Evolutionary conservation across 2,797 vertebrate genomes (phyloP).

Genomic region (Catamblyrhynchus diadema): DNA sequence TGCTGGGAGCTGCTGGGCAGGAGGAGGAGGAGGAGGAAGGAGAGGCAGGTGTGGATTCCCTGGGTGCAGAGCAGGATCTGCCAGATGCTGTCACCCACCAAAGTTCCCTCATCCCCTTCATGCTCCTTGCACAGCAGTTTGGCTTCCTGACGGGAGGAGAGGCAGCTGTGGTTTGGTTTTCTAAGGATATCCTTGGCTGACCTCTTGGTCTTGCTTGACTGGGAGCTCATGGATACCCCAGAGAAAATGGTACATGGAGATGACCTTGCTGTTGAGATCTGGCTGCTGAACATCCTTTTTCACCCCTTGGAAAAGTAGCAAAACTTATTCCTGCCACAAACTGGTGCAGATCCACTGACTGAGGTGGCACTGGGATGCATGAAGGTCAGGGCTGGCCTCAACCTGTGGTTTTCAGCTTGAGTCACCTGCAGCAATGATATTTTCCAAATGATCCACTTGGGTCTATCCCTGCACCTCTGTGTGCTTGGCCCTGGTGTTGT

Average conservation of each 20-base stretch:
- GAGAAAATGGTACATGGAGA: background rate
- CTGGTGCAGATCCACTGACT: background rate
- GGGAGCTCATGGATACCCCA: background rate
- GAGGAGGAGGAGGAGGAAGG: background rate
- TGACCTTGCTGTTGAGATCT: background rate
- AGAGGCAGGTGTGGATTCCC: background rate
- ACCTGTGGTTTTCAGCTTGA: background rate
- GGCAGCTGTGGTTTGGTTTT: background rate
- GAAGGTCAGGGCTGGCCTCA: background rate
- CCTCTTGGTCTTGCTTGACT: background rate
- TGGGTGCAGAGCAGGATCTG: background rate
- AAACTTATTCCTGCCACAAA: background rate
- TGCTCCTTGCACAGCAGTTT: fast-evolving
- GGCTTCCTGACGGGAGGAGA: background rate
- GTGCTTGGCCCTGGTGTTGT: background rate
- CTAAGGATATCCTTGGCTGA: background rate
- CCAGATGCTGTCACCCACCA: background rate
- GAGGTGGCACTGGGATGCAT: background rate
- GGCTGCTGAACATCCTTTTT: background rate
- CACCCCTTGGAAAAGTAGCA: background rate
- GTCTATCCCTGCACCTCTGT: fast-evolving
- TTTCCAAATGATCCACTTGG: background rate
- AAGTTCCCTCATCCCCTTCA: background rate
- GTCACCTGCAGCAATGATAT: background rate
- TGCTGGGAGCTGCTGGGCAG: background rate